Evolutionary conservation across 2,797 vertebrate species (phyloP), one percentile per base, ranked within the genome.

Genomic region (Ptychadena robeensis): DNA sequence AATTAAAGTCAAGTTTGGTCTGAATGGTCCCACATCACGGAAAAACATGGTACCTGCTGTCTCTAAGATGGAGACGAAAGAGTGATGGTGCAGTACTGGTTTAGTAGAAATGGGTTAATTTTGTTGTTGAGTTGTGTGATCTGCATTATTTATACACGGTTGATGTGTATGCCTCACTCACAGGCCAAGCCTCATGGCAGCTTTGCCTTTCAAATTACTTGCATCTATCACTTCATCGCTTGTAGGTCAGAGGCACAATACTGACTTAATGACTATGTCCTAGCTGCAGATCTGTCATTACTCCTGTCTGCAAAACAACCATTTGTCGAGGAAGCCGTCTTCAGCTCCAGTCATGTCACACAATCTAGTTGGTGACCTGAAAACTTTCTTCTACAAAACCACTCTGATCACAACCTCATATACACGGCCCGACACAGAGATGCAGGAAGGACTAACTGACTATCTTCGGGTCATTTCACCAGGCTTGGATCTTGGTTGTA

Each of bases 151-250:
- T 88, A 90, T 87, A 87, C 70, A 88, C 85, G 86, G 88, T 85
- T 86, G 90, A 86, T 86, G 86, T 84, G 76, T 86, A 87, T 86
- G 88, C 85, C 87, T 86, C 83, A 88, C 82, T 87, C 83, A 80
- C 83, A 88, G 88, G 83, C 88, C 86, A 87, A 87, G 86, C 87
- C 87, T 88, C 86, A 87, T 87, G 86, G 86, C 88, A 89, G 88
- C 87, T 87, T 87, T 88, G 88, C 88, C 85, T 90, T 90, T 89
- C 88, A 91, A 91, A 90, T 91, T 88, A 90, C 90, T 91, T 90
- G 89, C 87, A 90, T 92, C 88, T 88, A 90, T 91, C 91, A 90
- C 89, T 91, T 89, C 88, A 88, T 90, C 79, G 86, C 91, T 91
- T 86, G 88, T 88, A 88, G 89, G 90, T 91, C 89, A 90, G 87